Evolutionary conservation across 2,797 vertebrate species (phyloP), one percentile per base, ranked within the genome.

Genomic region (Microhierax caerulescens): DNA sequence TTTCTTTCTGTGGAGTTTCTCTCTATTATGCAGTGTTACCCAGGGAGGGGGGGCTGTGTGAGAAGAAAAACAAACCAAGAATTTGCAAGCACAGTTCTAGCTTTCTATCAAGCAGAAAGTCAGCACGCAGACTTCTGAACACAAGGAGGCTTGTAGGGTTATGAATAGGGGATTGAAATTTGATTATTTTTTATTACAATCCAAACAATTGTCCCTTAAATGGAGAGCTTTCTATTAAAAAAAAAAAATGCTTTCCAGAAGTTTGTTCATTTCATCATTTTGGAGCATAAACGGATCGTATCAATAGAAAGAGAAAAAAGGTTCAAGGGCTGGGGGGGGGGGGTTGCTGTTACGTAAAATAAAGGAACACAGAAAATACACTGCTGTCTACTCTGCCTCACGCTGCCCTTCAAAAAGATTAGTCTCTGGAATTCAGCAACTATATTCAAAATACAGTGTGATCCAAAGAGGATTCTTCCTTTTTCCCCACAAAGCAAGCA

Each of bases 1-100:
- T 70, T 95, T 61, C 67, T 78, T 41, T 81, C 70, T 68, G 78
- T 15, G 59, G 63, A 95, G 94, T 94, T 94, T 76, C 96, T 90
- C 89, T 92, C 96, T 24, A 88, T 94, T 96, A 96, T 94, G 83
- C 93, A 93, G 94, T 3, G 78, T 86, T 89, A 88, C 73, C 76
- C 75, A 0, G 50, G 34, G 30, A 65, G 50, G 91, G 86, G 86
- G 80, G 72, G 57, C 48, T 51, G 83, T 10, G 9, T 74, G n/a
- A 92, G 78, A 97, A 97, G 87, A 91, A 97, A 97, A 97, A 96
- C 95, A 97, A 97, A 85, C 48, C 83, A 94, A 92, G 96, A 96
- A 97, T 97, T 93, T 90, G 92, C 93, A 93, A 88, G 85, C 85
- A 70, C 64, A 50, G 89, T 89, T 85, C 79, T 57, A 93, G 69